A percentile compares a stretch with the other conserved stretches of the same genome.
Evolutionary conservation across 2,888 invertebrate species (phyloP).

Genomic region (Cheilosia pagana): DNA sequence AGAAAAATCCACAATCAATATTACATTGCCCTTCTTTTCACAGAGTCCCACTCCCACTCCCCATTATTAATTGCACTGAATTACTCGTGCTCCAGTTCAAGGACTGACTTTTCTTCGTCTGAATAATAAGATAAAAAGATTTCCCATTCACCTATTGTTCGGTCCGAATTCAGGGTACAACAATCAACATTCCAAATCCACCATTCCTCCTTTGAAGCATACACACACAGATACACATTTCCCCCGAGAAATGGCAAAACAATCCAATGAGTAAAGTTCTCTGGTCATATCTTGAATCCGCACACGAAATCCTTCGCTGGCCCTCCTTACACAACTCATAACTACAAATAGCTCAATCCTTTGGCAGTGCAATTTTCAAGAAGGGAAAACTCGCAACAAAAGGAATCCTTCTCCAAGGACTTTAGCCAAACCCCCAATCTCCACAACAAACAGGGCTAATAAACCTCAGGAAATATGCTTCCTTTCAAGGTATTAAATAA

Average conservation of each 20-base stretch:
- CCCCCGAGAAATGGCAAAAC: conserved; percentile 34
- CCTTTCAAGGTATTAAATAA: conserved; percentile 55
- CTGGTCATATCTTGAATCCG: conserved; percentile 18
- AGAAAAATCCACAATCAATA: conserved; percentile 32
- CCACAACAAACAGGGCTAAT: conserved; percentile 46
- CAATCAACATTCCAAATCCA: conserved; percentile 29
- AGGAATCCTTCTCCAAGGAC: conserved; percentile 40
- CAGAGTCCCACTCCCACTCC: neutral
- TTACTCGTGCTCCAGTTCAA: neutral
- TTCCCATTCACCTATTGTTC: conserved; percentile 50
- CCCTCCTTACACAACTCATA: conserved; percentile 9
- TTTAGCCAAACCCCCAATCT: neutral
- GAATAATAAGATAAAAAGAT: conserved; percentile 54
- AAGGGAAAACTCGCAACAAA: conserved; percentile 18
- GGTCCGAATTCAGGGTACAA: neutral
- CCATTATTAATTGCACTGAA: neutral
- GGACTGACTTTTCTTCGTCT: conserved; percentile 11
- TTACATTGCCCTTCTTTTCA: neutral
- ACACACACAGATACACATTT: neutral
- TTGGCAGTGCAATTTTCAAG: conserved; percentile 12
- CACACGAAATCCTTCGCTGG: neutral
- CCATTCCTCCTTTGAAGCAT: conserved; percentile 38
- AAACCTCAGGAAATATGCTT: conserved; percentile 54
- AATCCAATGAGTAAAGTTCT: conserved; percentile 20
- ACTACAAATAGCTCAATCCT: conserved; percentile 47